Conservation (phyloP, 2,113 vertebrate species). For the Bubalus kerabau region DNA sequence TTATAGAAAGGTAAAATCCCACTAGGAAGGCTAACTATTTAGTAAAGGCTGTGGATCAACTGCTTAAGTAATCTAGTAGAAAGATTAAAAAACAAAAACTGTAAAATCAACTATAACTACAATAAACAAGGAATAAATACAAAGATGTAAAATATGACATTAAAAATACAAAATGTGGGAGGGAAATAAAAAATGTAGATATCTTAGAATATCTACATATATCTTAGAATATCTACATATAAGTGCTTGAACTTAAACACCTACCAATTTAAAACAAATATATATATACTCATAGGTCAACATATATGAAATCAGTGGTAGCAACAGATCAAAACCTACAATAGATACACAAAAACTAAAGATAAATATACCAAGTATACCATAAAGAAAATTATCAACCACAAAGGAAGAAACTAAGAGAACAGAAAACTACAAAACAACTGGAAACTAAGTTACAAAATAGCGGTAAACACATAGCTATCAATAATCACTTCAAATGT, state of each 20-base stretch:
- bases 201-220: background rate
- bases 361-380: background rate
- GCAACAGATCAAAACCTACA: background rate
- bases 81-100: background rate
- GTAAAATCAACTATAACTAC: background rate
- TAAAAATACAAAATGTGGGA: background rate
- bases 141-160: background rate
- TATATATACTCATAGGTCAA: background rate
- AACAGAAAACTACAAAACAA: background rate
- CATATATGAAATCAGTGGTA: background rate
- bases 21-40: background rate
- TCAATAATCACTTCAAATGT: background rate
- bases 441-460: background rate
- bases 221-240: background rate
- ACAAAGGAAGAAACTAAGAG: background rate
- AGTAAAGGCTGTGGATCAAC: background rate
- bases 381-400: background rate
- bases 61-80: background rate
- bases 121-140: background rate
- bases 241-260: background rate
- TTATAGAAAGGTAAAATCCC: background rate
- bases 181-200: background rate
- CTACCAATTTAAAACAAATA: background rate
- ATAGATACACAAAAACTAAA: background rate
- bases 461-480: background rate